These are phyloP conservation scores for Calypte anna DNA, from an alignment of 2,113 vertebrate species.

Conservation along the genomic window DNA sequence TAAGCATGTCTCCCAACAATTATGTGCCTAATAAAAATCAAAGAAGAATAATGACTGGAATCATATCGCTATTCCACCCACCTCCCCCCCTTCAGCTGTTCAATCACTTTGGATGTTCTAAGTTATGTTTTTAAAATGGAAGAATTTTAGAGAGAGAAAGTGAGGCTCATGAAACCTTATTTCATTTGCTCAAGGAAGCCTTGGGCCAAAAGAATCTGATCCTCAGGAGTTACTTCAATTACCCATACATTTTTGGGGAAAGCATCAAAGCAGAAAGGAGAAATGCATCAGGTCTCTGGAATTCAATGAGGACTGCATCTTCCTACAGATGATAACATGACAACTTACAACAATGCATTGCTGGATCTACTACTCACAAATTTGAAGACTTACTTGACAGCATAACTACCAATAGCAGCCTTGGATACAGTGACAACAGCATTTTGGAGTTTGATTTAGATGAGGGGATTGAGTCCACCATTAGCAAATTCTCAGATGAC, in stretches of 20 bases:
- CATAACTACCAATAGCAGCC: background rate
- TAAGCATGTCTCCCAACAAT: background rate
- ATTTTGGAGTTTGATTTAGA: no score
- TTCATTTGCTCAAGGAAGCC: background rate
- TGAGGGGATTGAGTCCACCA: background rate
- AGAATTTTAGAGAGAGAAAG: background rate
- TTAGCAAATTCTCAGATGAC: no score
- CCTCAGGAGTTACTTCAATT: background rate
- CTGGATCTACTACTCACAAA: background rate
- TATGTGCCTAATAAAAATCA: background rate
- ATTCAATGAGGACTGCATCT: background rate
- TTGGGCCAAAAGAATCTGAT: background rate
- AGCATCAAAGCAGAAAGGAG: background rate
- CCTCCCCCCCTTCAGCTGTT: background rate
- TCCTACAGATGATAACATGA: background rate
- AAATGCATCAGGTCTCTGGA: background rate
- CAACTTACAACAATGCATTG: background rate
- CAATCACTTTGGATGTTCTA: background rate
- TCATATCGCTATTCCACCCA: background rate
- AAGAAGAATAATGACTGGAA: background rate
- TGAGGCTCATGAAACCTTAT: fast-evolving
- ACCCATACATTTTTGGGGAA: background rate
- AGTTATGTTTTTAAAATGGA: background rate
- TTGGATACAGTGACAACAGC: background rate
- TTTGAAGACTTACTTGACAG: background rate